Base-by-base conservation (phyloP, 2,797 vertebrate species). In the Trachops cirrhosus region DNA sequence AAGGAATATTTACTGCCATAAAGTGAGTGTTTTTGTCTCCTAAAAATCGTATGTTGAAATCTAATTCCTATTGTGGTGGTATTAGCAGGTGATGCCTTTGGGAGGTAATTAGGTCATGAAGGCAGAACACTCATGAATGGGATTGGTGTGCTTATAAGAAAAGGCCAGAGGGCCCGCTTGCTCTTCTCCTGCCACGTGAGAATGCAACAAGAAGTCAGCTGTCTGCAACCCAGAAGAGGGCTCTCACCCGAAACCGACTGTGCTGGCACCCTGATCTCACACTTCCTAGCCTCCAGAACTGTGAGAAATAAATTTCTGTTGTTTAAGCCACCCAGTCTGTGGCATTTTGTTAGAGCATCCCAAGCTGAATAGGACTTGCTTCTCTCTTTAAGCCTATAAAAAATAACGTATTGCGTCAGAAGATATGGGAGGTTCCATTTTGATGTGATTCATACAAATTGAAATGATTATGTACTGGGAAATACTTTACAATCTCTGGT, bases 331-430 rank as follows among this genome's bases (percentile, higher is more conserved):
- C 50, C 32, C 39, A 14, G 64, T 46, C 18, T 37, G 8, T 11
- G 50, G 37, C 32, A 59, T 90, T 70, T 82, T 7, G 39, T 71
- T 71, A 59, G 26, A 54, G 68, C 41, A 91, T 52, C 32, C 64
- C 2, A 0, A 29, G 52, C 24, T 62, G 79, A 62, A 18, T 48
- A 73, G 80, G 41, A 93, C 62, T 54, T 92, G 85, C 32, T 93
- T 86, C 57, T 62, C 44, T 34, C 57, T 92, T 87, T 41, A 91
- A 91, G 89, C 86, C 62, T 82, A 78, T 54, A 97, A 83, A 97
- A 91, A 67, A 85, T 37, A 59, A 50, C 21, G 18, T 19, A 50
- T 54, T 89, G 57, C 80, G 48, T 41, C 83, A 29, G 22, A 94
- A 86, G 59, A 89, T 68, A 41, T 86, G 29, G 50, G 18, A 21